These are phyloP conservation scores for Auanema freiburgensis DNA, from an alignment of 2,888 invertebrate genomes.

Conservation along the genomic window DNA sequence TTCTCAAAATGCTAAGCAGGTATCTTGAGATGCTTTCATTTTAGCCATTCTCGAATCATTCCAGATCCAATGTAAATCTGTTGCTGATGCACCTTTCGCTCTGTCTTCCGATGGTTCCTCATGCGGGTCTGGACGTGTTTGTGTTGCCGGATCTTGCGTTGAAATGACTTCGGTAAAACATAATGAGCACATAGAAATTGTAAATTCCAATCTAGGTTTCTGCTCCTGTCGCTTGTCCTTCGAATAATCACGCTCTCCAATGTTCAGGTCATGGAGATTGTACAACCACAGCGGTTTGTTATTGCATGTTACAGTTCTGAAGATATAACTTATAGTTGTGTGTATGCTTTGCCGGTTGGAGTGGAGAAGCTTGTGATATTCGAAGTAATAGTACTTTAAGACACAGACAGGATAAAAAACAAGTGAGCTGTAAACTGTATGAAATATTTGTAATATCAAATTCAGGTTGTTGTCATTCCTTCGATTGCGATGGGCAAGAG, in stretches of 20 bases:
- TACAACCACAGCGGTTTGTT: slow-evolving; percentile 36
- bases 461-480: slow-evolving; percentile 32
- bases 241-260: slow-evolving; percentile 82
- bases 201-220: slow-evolving; percentile 43
- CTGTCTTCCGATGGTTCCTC: slow-evolving; percentile 50
- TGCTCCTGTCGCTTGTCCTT: slow-evolving; percentile 74
- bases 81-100: slow-evolving; percentile 43
- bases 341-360: slow-evolving; percentile 79
- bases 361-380: slow-evolving; percentile 64
- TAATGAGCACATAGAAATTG: neutral
- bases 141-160: slow-evolving; percentile 46
- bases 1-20: slow-evolving; percentile 83
- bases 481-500: slow-evolving; percentile 46
- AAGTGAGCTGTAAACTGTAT: neutral
- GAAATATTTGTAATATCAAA: neutral
- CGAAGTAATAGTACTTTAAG: slow-evolving; percentile 25
- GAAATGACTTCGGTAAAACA: slow-evolving; percentile 40
- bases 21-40: slow-evolving; percentile 63
- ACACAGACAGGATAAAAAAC: slow-evolving; percentile 18
- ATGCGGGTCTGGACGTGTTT: slow-evolving; percentile 50
- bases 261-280: slow-evolving; percentile 88
- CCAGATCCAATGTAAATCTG: slow-evolving; percentile 42
- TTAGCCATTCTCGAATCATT: neutral
- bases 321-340: slow-evolving; percentile 79
- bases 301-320: neutral